Base-by-base conservation (phyloP, 2,113 vertebrate species). In the Bombycilla garrulus region DNA sequence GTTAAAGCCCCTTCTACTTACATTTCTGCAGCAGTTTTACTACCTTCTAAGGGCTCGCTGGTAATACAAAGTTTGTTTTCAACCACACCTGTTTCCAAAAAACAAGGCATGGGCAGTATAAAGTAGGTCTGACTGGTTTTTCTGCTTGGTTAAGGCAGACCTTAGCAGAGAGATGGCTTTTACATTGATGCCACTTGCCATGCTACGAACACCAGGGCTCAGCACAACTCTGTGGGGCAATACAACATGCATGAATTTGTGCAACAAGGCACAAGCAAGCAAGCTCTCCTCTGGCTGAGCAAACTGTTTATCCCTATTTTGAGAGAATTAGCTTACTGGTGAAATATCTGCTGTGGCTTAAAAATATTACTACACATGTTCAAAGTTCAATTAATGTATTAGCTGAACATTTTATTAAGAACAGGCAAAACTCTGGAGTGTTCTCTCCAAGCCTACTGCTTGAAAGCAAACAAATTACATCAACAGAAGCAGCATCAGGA, bases 221-320 rank as follows among this genome's bases (percentile, higher is more conserved):
- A 61, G 73, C 57, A 62, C 54, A 78, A 15, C 53, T 56, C 38
- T 6, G 6, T 5, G 2, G 33, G 47, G 36, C 79, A 90, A 78
- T 5, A 48, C 14, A 57, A 33, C 1, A 3, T 6, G 1, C 38
- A 23, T 2, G 12, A 85, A 88, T 4, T 6, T 18, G 31, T 0
- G 25, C 2, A 3, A n/a, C 48, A 91, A 94, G 33, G 65, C 47
- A 58, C 47, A 17, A 71, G 35, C 8, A 44, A 66, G 56, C 6
- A 25, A 74, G 42, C 16, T 77, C 50, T 65, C n/a, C 29, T 73
- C 71, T 45, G 45, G 19, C 48, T 51, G 20, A 91, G 64, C 36
- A 65, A 88, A 81, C 47, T 31, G 14, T 33, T 90, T 57, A 36
- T 61, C 57, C 36, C 33, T 65, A 54, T 69, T 61, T 7, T 56